Evolutionary conservation across 2,113 vertebrate genomes (phyloP).

Genomic region (Petrocephalus microphthalmus): DNA sequence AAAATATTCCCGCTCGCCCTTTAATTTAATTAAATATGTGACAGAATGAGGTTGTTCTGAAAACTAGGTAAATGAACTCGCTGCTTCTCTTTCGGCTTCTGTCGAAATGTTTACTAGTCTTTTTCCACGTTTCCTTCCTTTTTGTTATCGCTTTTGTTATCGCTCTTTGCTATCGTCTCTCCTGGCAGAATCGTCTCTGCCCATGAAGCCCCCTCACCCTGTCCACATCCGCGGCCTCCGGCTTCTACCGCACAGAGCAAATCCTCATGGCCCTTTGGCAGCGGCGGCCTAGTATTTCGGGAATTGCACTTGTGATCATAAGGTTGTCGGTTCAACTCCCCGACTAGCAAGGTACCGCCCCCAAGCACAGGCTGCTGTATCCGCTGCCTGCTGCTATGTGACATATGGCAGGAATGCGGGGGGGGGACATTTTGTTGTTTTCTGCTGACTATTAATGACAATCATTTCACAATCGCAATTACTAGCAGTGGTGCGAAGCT

Average conservation of each 20-base stretch:
- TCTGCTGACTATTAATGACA: too few species aligned
- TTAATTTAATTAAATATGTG: slow-evolving; percentile 18
- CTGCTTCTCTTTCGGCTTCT: too few species aligned
- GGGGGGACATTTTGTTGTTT: too few species aligned
- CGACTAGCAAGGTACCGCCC: too few species aligned
- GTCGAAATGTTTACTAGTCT: not conserved
- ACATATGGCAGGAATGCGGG: too few species aligned
- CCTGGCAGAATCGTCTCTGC: not conserved
- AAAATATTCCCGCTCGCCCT: slow-evolving; percentile 8
- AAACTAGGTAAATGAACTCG: not conserved
- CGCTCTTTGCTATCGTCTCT: not conserved
- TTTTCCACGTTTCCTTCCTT: not conserved
- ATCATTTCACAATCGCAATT: not conserved
- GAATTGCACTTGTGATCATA: too few species aligned
- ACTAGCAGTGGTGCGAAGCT: not conserved
- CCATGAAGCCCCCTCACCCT: not conserved
- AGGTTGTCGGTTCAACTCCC: too few species aligned
- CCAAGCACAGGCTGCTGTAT: too few species aligned
- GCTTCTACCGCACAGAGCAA: not conserved
- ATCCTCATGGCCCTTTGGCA: not conserved
- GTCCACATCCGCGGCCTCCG: not conserved
- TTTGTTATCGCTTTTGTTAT: not conserved
- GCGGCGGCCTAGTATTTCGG: too few species aligned
- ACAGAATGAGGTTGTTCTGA: slow-evolving; percentile 23
- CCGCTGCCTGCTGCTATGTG: too few species aligned